phyloP scores from a whole-genome alignment of 2,113 vertebrate species.

The Oreocharis arfaki region DNA sequence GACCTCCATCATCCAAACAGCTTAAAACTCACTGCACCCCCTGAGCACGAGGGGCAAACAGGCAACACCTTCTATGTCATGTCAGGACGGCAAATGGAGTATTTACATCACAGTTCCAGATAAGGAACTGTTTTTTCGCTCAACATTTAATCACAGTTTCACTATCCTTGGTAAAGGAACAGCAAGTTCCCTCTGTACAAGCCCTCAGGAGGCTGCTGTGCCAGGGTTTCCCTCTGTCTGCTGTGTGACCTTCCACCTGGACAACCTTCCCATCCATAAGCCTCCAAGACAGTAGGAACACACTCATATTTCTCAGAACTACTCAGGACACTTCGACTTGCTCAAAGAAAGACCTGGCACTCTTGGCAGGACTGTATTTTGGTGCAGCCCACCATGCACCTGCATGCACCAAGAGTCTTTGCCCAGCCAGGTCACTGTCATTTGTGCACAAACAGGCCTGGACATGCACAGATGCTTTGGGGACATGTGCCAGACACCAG shows the following conservation, averaged over 20 bases:
- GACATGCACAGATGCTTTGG: background rate
- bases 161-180: background rate
- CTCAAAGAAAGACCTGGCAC: background rate
- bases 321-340: background rate
- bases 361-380: background rate
- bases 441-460: background rate
- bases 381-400: background rate
- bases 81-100: background rate
- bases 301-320: background rate
- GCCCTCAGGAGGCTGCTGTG: background rate
- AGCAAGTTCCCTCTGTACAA: background rate
- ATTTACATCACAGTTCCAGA: background rate
- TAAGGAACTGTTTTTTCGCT: background rate
- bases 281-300: background rate
- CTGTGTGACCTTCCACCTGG: background rate
- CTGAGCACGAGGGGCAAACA: accelerated
- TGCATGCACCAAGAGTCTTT: background rate
- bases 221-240: background rate
- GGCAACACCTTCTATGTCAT: background rate
- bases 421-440: background rate
- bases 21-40: background rate
- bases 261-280: background rate
- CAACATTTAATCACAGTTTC: background rate
- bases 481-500: background rate
- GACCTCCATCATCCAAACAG: background rate